Percentiles rank a stretch among this genome's conserved stretches.
phyloP scores from a whole-genome alignment of 1,140 invertebrate genomes.

The Hylaeus volcanicus region DNA sequence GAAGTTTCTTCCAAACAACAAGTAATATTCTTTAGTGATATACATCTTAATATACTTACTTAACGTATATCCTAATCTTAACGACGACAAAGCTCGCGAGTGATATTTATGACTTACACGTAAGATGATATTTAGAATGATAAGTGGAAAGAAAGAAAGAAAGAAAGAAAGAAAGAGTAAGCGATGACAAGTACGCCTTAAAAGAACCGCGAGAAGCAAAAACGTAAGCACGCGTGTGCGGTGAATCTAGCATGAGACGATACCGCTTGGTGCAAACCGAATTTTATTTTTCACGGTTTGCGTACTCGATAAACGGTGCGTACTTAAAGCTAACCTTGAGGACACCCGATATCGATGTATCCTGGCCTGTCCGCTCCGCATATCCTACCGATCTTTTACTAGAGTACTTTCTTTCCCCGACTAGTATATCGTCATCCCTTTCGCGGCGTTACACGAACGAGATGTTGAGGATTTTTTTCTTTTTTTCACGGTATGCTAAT shows the following conservation, averaged over 20 bases:
- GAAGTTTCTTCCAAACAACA: conserved; percentile 41
- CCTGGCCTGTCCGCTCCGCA: not conserved
- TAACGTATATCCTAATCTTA: conserved; percentile 56
- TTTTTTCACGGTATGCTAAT: conserved; percentile 18
- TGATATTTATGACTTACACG: conserved; percentile 64
- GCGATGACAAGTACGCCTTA: conserved; percentile 29
- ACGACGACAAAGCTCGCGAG: conserved; percentile 63
- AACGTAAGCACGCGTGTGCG: not conserved
- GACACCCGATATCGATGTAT: conserved; percentile 43
- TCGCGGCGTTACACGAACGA: not conserved
- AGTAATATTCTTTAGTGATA: conserved; percentile 69
- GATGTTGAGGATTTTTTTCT: conserved; percentile 1
- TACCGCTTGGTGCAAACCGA: not conserved
- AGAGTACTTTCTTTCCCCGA: not conserved
- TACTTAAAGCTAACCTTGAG: conserved; percentile 31
- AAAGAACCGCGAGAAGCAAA: not conserved
- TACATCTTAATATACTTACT: conserved; percentile 54
- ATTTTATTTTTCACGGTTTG: conserved; percentile 23
- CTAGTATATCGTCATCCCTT: not conserved
- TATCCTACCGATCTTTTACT: not conserved
- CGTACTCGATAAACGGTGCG: conserved; percentile 36
- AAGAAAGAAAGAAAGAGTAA: not conserved
- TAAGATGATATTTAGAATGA: conserved; percentile 51
- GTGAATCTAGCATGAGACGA: not conserved
- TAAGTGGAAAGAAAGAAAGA: conserved; percentile 23